A percentile compares a stretch with the other conserved stretches of the same genome.
These are phyloP conservation scores for Hoplodrina ambigua DNA, from an alignment of 2,888 invertebrate genomes.

Conservation along the genomic window DNA sequence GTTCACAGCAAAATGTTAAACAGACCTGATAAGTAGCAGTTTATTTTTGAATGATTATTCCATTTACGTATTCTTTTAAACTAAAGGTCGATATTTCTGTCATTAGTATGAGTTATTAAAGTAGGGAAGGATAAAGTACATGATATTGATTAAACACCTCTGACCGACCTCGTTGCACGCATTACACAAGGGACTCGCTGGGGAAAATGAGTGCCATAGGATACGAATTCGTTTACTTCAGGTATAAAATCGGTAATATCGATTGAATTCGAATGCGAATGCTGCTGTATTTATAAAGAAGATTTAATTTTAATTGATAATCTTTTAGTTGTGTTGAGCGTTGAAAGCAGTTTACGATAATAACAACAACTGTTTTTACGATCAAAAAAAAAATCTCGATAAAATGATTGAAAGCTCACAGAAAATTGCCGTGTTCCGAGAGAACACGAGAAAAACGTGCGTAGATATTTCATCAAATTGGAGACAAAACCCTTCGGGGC, in stretches of 20 bases:
- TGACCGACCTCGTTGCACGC: constrained; percentile 15
- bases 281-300: not conserved
- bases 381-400: not conserved
- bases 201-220: constrained; percentile 5
- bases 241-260: not conserved
- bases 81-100: not conserved
- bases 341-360: too few relatives aligned
- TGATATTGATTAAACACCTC: constrained; percentile 40
- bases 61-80: not conserved
- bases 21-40: not conserved
- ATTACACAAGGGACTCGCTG: constrained; percentile 14
- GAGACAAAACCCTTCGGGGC: constrained; percentile 29
- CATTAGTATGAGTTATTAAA: constrained; percentile 2
- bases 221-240: constrained; percentile 11
- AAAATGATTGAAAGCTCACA: not conserved
- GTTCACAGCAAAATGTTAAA: too few relatives aligned
- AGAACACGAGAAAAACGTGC: constrained; percentile 10
- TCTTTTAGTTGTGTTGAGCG: not conserved
- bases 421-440: not conserved
- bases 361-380: not conserved
- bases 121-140: constrained; percentile 13
- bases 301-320: not conserved
- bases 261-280: not conserved
- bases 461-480: constrained; percentile 36
- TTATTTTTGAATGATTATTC: too few relatives aligned